phyloP scores from a whole-genome alignment of 2,888 invertebrate genomes.

The Anoncus sp. region DNA sequence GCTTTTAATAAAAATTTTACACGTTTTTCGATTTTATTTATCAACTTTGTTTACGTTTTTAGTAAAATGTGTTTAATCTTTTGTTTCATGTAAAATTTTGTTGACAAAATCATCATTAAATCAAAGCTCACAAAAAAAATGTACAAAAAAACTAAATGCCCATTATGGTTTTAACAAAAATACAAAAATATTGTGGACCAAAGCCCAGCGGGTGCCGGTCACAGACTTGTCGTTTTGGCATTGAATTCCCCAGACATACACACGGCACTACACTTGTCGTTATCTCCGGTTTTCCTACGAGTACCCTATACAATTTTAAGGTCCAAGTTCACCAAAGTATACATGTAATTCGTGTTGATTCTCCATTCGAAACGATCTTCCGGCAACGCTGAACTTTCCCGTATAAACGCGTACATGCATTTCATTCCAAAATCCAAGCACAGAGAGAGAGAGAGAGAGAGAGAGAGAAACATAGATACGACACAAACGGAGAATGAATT shows the following conservation, averaged over 20 bases:
- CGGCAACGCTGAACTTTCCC: constrained; percentile 13
- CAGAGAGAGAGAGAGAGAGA: constrained; percentile 7
- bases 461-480: constrained; percentile 7
- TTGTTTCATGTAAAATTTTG: no score
- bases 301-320: background rate
- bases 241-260: no score
- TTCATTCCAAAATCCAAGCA: constrained; percentile 8
- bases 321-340: constrained; percentile 17
- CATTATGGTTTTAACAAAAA: background rate
- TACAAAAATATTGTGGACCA: background rate
- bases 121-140: no score
- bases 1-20: no score
- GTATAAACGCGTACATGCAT: background rate
- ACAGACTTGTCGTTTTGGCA: no score
- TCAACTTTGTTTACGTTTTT: no score
- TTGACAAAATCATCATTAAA: no score
- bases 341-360: background rate
- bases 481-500: no score
- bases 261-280: no score
- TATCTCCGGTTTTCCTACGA: no score
- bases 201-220: background rate
- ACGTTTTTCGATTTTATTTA: no score
- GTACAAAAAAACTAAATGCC: background rate
- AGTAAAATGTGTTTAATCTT: no score
- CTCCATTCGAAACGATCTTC: constrained; percentile 17